Evolutionary conservation across 1,140 invertebrate genomes (phyloP).

Genomic region (Neodiprion pinetum): DNA sequence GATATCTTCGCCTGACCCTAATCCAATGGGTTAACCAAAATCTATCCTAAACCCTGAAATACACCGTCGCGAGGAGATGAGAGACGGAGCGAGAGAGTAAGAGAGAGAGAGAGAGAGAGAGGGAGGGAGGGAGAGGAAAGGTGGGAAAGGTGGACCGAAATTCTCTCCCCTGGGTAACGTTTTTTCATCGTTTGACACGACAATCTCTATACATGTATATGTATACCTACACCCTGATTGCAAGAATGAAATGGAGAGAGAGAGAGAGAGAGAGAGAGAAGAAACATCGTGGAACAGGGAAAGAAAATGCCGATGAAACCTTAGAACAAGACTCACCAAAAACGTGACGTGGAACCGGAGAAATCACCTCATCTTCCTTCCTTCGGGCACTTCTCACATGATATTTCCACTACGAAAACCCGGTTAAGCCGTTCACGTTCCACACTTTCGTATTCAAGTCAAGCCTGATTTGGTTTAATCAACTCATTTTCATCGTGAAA

Average conservation of each 20-base stretch:
- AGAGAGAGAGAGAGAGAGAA: not conserved
- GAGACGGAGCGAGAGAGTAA: not conserved
- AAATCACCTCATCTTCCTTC: no score
- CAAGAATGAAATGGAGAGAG: conserved; percentile 25
- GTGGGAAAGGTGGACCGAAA: conserved; percentile 6
- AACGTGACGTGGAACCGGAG: no score
- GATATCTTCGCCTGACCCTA: not conserved
- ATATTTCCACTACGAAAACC: no score
- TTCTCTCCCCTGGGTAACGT: conserved; percentile 7
- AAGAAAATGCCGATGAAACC: no score
- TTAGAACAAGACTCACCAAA: no score
- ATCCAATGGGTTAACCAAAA: conserved; percentile 15
- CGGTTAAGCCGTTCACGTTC: no score
- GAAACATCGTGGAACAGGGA: not conserved
- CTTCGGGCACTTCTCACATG: no score
- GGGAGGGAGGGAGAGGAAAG: not conserved
- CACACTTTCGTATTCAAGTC: no score
- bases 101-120: not conserved
- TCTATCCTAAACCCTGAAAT: conserved; percentile 14
- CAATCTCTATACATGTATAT: not conserved
- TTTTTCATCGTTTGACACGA: not conserved
- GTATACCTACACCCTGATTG: conserved; percentile 1
- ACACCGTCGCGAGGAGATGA: conserved; percentile 10
- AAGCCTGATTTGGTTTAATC: no score
- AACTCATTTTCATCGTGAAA: no score